These are phyloP conservation scores for Sakesphorus luctuosus DNA, from an alignment of 2,113 vertebrate species.

Conservation along the genomic window DNA sequence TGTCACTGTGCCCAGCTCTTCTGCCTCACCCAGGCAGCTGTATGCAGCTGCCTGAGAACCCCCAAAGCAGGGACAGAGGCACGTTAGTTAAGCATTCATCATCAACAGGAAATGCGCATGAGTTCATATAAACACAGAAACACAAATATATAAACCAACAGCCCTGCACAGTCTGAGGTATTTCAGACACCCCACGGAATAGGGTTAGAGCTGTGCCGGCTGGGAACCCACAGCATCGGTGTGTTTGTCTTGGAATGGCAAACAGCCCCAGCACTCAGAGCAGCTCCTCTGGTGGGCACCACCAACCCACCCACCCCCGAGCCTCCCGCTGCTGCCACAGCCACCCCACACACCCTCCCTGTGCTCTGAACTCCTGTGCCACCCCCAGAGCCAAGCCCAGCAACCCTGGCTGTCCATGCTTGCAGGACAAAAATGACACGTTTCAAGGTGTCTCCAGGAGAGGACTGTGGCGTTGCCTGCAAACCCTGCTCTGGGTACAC, in stretches of 20 bases:
- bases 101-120: constrained; percentile 49
- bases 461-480: background rate
- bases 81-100: constrained; percentile 23
- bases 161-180: background rate
- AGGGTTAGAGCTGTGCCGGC: background rate
- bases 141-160: background rate
- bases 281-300: constrained; percentile 19
- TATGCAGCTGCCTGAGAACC: constrained; percentile 4
- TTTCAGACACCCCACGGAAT: constrained; percentile 26
- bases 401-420: background rate
- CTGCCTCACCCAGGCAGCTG: constrained; percentile 37
- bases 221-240: background rate
- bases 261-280: background rate
- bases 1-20: background rate
- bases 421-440: accelerated
- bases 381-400: background rate
- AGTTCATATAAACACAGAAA: constrained; percentile 50
- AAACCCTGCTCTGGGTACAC: background rate
- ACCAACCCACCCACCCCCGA: background rate
- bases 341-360: background rate
- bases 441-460: background rate
- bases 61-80: background rate
- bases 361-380: background rate
- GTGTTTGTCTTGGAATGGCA: constrained; percentile 19
- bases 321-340: background rate